Evolutionary conservation across 1,140 invertebrate species (phyloP), one percentile per base, ranked within the genome.

Genomic region (Scaptomyza montana): DNA sequence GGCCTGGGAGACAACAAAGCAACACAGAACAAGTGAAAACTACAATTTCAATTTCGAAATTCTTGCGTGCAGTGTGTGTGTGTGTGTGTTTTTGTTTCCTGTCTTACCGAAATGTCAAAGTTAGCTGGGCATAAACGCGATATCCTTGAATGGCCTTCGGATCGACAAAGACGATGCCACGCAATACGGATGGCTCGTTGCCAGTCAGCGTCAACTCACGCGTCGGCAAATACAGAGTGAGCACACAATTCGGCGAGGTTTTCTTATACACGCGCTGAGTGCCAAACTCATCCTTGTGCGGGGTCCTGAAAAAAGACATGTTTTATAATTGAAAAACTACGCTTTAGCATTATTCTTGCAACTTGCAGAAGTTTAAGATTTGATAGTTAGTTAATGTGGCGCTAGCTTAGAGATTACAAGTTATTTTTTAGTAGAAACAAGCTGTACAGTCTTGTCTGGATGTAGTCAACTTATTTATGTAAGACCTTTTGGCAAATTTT

Each of bases 41-140:
- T 3, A 4, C 21, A 25, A 25, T 25, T 25, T 25, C 21, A 25
- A 25, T 25, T 49, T 60, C 16, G 9, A 57, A 56, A 53, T 6
- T 30, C 30, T 9, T 55, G 41, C 13, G 10, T 25, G 3, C 10
- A 1, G 41, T 16, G 25, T 47, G n/a, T 19, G n/a, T 41, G 13
- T 9, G 3, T 7, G 19, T 45, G 36, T 53, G 30, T 25, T 3
- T 12, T n/a, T 43, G 45, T 61, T 13, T 25, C 21, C 1, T 53
- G 74, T 6, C 90, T 93, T 92, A 95, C 94, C 94, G 93, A 91
- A 97, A 98, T 28, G 96, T 97, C 60, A 97, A 91, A 0, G 96
- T 97, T 39, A 98, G 94, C 93, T 97, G 96, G 47, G 96, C 96
- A 87, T 95, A 97, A 21, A 97, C 94, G 89, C 96, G 96, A 84